These are phyloP conservation scores for Cephus runcator DNA, from an alignment of 2,888 invertebrate species.

Conservation along the genomic window DNA sequence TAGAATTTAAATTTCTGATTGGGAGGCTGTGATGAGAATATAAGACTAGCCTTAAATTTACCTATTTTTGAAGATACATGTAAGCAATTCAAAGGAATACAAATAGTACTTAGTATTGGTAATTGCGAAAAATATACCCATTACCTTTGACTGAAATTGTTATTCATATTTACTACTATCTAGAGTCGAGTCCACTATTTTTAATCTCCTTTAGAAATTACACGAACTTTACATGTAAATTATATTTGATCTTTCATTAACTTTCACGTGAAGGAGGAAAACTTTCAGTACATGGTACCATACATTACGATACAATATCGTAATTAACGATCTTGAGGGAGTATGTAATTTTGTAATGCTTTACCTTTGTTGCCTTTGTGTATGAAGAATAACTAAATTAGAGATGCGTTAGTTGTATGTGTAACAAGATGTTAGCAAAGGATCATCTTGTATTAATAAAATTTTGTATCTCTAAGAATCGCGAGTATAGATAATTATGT, in stretches of 20 bases:
- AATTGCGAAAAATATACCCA: no score
- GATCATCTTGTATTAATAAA: no score
- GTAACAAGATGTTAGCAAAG: conserved; percentile 19
- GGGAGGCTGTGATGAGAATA: conserved; percentile 52
- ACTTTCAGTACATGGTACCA: conserved; percentile 15
- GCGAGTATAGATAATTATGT: no score
- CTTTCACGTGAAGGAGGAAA: not conserved
- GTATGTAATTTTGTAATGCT: conserved; percentile 10
- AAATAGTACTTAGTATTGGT: no score
- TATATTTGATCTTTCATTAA: not conserved
- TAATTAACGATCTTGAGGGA: conserved; percentile 9
- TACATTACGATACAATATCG: conserved; percentile 3
- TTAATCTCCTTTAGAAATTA: no score
- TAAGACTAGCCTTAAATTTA: conserved; percentile 41
- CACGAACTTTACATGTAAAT: not conserved
- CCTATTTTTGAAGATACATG: no score
- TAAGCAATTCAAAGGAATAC: no score
- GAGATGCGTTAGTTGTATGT: conserved; percentile 29
- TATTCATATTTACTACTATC: not conserved
- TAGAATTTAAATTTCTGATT: conserved; percentile 17
- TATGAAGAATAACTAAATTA: conserved; percentile 25
- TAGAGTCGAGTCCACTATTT: not conserved
- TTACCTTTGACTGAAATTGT: no score
- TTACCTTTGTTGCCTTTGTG: conserved; percentile 38
- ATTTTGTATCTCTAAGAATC: no score